Conservation (phyloP, 2,888 invertebrate genomes). For the Geophilus truncorum region DNA sequence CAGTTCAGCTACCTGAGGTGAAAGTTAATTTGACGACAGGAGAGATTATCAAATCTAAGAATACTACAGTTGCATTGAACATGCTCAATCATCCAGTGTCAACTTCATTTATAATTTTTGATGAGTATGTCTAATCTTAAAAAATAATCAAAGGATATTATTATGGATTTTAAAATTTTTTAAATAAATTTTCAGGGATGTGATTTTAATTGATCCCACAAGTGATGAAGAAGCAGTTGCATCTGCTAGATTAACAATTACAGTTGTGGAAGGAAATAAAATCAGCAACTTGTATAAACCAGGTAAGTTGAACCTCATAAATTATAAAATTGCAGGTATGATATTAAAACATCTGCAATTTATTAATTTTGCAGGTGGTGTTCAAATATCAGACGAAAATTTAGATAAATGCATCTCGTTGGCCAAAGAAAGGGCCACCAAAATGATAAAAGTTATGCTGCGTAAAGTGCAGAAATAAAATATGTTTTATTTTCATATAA, state of each 20-base stretch:
- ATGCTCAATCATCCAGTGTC: background rate
- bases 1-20: background rate
- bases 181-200: background rate
- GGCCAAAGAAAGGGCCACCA: background rate
- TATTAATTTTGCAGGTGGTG: background rate
- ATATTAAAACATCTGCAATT: background rate
- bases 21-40: background rate
- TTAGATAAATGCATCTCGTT: background rate
- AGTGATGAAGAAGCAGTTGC: background rate
- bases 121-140: background rate
- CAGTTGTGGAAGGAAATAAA: background rate
- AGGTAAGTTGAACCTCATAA: background rate
- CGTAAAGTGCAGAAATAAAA: background rate
- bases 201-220: background rate
- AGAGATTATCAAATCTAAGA: too few relatives aligned
- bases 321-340: background rate
- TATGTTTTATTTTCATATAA: background rate
- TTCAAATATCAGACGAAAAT: background rate
- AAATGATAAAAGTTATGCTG: background rate
- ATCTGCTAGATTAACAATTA: background rate
- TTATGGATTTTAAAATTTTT: background rate
- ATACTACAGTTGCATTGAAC: too few relatives aligned
- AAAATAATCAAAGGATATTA: background rate
- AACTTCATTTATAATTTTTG: background rate
- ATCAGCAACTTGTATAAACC: background rate